Conservation (phyloP, 2,113 vertebrate genomes). For the Choloepus hoffmanni region DNA sequence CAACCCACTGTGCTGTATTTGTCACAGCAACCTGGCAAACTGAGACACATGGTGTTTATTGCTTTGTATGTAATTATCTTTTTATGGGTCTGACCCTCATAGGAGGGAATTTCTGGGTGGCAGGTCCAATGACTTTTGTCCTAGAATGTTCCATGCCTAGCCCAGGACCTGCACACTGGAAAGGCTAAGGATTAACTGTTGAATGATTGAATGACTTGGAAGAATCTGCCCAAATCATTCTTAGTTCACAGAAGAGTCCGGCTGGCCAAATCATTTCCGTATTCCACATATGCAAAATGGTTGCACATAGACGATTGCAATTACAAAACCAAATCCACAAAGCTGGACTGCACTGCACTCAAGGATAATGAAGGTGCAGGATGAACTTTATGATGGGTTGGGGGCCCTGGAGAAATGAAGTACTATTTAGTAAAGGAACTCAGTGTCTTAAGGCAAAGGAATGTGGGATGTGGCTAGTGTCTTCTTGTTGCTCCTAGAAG, state of each 20-base stretch:
- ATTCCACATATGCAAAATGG: conserved; percentile 58
- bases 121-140: background rate
- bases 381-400: conserved; percentile 58
- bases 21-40: too few species aligned
- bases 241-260: background rate
- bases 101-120: background rate
- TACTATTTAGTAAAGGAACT: conserved; percentile 25
- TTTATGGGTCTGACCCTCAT: background rate
- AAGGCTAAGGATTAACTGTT: background rate
- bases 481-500: conserved; percentile 22
- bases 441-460: conserved; percentile 67
- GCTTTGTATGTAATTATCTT: background rate
- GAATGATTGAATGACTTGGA: background rate
- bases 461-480: background rate
- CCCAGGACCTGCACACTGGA: background rate
- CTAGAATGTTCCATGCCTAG: background rate
- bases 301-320: conserved; percentile 43
- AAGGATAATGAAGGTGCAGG: conserved; percentile 74
- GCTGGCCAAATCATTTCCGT: background rate
- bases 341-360: conserved; percentile 57
- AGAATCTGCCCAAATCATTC: background rate
- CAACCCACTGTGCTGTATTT: too few species aligned
- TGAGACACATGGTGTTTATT: background rate
- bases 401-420: background rate
- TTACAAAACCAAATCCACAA: conserved; percentile 74